phyloP scores from a whole-genome alignment of 2,888 invertebrate species.

The Tholera decimalis region DNA sequence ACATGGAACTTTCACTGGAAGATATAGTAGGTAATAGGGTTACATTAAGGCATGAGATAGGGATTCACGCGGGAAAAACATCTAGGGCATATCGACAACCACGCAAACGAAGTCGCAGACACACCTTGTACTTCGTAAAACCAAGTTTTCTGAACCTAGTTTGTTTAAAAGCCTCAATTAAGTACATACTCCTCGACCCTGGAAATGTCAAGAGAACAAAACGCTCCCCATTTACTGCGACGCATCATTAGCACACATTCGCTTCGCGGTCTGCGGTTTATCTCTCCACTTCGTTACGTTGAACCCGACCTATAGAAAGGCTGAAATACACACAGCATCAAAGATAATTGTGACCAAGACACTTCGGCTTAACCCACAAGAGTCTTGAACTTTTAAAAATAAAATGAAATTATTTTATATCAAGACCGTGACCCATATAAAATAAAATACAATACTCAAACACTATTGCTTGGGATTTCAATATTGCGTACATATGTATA shows the following conservation, averaged over 20 bases:
- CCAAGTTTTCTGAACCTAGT: not conserved
- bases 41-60: too few species aligned
- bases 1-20: too few species aligned
- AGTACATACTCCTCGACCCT: not conserved
- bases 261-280: conserved; percentile 9
- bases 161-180: not conserved
- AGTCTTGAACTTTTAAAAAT: conserved; percentile 35
- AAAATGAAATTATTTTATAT: too few species aligned
- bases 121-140: too few species aligned
- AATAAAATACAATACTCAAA: too few species aligned
- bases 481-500: too few species aligned
- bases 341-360: conserved; percentile 29
- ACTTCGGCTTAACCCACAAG: conserved; percentile 42
- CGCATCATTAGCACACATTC: conserved; percentile 8
- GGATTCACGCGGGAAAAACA: too few species aligned
- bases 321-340: conserved; percentile 30
- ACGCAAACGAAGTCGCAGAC: too few species aligned
- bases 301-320: conserved; percentile 23
- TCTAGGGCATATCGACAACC: too few species aligned
- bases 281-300: conserved; percentile 16
- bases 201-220: conserved; percentile 6
- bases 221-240: conserved; percentile 11
- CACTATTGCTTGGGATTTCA: too few species aligned
- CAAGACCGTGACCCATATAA: too few species aligned
- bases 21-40: too few species aligned